phyloP scores from a whole-genome alignment of 2,113 vertebrate genomes.

The Pogonocichla stellata region DNA sequence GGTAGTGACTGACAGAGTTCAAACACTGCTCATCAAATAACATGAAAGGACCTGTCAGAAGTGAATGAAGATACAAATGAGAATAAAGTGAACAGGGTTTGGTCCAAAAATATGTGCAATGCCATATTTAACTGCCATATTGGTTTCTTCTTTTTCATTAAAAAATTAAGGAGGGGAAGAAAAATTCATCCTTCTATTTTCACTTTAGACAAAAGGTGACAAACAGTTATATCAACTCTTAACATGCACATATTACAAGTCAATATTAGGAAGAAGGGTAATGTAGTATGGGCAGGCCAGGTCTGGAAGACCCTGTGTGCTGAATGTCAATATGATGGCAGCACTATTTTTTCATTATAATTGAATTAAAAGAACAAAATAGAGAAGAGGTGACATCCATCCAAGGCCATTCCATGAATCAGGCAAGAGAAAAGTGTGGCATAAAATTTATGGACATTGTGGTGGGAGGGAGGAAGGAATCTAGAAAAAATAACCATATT shows the following conservation, averaged over 20 bases:
- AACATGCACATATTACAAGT: not conserved
- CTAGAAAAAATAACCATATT: not conserved
- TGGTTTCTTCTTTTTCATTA: not conserved
- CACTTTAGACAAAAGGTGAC: not conserved
- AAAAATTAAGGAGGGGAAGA: not conserved
- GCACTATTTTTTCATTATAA: not conserved
- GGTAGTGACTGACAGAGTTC: slow-evolving; percentile 45
- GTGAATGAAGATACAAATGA: slow-evolving; percentile 32
- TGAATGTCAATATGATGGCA: rapidly evolving
- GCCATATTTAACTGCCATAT: not conserved
- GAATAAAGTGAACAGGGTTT: not conserved
- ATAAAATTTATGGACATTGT: not conserved
- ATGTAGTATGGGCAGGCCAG: not conserved
- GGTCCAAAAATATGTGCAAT: not conserved
- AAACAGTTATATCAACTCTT: not conserved
- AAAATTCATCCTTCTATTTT: not conserved
- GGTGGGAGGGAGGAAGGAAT: not conserved
- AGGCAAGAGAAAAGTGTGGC: not conserved
- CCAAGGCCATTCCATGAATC: not conserved
- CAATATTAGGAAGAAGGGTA: not conserved
- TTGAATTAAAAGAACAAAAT: not conserved
- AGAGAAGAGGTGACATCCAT: not conserved
- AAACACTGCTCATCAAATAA: slow-evolving; percentile 28
- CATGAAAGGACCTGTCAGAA: slow-evolving; percentile 37
- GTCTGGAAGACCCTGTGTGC: not conserved